Conservation (phyloP, 2,888 invertebrate genomes). For the Pollenia griseotomentosa region DNA sequence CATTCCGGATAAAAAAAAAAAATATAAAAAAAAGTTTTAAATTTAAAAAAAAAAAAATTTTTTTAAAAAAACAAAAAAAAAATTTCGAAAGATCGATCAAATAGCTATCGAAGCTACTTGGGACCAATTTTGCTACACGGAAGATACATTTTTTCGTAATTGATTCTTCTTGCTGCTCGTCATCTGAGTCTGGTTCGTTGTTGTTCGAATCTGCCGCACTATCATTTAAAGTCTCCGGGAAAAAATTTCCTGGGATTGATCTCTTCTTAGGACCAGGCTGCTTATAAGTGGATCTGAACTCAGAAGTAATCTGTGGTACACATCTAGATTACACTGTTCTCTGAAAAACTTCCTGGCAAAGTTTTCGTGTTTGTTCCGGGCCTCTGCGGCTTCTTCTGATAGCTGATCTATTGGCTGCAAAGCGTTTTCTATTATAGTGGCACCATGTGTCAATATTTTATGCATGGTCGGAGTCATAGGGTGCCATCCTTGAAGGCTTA, state of each 20-base stretch:
- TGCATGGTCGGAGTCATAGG: too few relatives aligned
- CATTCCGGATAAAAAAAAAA: too few relatives aligned
- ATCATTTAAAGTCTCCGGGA: not conserved
- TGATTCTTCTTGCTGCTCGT: not conserved
- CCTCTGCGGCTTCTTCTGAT: not conserved
- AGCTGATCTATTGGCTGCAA: not conserved
- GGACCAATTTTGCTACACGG: too few relatives aligned
- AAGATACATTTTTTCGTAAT: too few relatives aligned
- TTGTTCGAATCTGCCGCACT: slow-evolving; percentile 1
- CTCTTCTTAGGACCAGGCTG: not conserved
- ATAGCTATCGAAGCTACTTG: too few relatives aligned
- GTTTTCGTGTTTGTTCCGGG: not conserved
- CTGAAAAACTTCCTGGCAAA: not conserved
- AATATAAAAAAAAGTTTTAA: too few relatives aligned
- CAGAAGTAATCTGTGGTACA: not conserved
- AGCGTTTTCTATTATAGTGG: too few relatives aligned
- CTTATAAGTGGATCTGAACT: slow-evolving; percentile 18
- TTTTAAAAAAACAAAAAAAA: too few relatives aligned
- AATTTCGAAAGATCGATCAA: too few relatives aligned
- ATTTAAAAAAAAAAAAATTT: too few relatives aligned
- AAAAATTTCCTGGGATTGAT: not conserved
- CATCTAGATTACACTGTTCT: slow-evolving; percentile 10
- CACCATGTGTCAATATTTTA: too few relatives aligned
- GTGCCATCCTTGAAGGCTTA: not conserved
- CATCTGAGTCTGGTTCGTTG: not conserved